Percentiles rank a stretch among this genome's conserved stretches.
Conservation (phyloP, 2,113 vertebrate species). For the Galeopterus variegatus region DNA sequence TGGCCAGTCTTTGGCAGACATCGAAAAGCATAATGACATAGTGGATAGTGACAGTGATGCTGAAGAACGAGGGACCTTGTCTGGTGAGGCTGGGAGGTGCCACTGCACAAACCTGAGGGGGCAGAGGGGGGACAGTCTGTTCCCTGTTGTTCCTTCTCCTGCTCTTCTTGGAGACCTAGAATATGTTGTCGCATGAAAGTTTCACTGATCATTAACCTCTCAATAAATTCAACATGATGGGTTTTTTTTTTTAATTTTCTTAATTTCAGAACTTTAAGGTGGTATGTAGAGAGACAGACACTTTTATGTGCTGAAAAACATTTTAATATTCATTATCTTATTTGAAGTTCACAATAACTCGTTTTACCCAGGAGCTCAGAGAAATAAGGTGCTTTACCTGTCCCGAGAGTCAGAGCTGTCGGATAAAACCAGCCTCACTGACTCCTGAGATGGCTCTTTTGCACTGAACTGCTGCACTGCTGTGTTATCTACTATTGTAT, state of each 20-base stretch:
- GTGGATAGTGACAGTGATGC: slow-evolving; percentile 95
- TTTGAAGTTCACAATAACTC: fast-evolving
- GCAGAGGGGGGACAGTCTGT: fast-evolving
- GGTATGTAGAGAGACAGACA: fast-evolving
- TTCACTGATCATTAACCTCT: neutral
- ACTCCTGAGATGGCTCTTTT: neutral
- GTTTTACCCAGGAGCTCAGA: neutral
- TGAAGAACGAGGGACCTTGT: slow-evolving; percentile 93
- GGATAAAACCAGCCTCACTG: neutral
- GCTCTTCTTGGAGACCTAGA: neutral
- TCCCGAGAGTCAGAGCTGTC: neutral
- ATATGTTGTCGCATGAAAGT: neutral
- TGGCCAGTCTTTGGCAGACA: slow-evolving; percentile 97
- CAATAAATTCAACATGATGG: fast-evolving
- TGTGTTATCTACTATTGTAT: neutral
- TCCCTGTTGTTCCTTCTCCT: fast-evolving
- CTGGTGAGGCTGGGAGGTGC: slow-evolving; percentile 89
- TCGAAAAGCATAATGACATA: slow-evolving; percentile 94
- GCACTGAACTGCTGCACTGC: neutral
- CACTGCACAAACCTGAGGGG: neutral
- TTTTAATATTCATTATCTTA: neutral
- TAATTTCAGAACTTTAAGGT: neutral
- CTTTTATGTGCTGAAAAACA: neutral
- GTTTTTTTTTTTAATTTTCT: neutral
- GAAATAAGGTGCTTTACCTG: neutral